Conservation (phyloP, 2,113 vertebrate species). For the Hydrochoerus hydrochaeris region DNA sequence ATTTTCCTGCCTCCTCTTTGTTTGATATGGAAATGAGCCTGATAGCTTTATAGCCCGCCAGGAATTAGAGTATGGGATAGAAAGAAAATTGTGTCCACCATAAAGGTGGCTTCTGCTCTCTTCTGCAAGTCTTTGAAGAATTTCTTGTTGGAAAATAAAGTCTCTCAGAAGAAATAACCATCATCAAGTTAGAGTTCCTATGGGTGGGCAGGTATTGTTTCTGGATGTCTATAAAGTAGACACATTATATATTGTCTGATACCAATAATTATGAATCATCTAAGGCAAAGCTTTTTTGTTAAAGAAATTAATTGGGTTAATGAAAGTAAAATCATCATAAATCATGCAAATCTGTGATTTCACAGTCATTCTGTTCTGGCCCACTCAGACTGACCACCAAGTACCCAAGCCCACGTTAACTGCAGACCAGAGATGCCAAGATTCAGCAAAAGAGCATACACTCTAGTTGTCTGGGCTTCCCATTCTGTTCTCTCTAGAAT, state of each 20-base stretch:
- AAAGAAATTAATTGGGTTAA: constrained; percentile 51
- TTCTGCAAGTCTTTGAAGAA: constrained; percentile 74
- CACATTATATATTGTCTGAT: neutral
- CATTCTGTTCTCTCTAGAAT: neutral
- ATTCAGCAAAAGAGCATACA: neutral
- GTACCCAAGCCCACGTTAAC: neutral
- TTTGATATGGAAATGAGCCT: constrained; percentile 78
- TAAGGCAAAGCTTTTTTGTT: constrained; percentile 16
- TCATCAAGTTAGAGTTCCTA: constrained; percentile 44
- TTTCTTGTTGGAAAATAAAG: constrained; percentile 61
- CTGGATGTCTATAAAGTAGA: constrained; percentile 18
- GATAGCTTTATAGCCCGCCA: constrained; percentile 60
- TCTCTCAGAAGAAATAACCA: constrained; percentile 61
- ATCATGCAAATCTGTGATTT: neutral
- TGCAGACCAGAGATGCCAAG: neutral
- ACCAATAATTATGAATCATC: constrained; percentile 1
- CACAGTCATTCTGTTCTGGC: neutral
- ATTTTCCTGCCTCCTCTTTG: constrained; percentile 59
- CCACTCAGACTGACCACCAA: neutral
- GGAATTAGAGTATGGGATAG: constrained; percentile 37
- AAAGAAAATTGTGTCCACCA: constrained; percentile 70
- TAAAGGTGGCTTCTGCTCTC: constrained; percentile 69
- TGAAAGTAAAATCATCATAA: constrained; percentile 47
- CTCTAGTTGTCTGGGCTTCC: neutral
- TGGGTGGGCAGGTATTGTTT: neutral